These are phyloP conservation scores for Apodemia zela DNA, from an alignment of 2,888 invertebrate species.

Conservation along the genomic window DNA sequence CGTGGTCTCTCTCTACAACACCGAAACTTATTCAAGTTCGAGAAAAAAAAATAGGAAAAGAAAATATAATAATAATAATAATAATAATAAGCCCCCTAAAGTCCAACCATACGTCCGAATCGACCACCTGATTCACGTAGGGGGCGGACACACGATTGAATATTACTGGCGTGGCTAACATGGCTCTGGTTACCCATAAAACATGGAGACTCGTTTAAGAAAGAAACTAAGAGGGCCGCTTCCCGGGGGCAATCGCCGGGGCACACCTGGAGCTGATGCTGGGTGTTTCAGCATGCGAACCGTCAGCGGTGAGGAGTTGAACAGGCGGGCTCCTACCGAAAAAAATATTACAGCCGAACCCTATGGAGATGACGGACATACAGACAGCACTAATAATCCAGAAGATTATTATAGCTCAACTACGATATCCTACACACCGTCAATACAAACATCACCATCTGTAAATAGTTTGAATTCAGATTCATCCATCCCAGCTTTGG, in stretches of 20 bases:
- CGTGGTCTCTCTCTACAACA: no score
- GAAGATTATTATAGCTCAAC: neutral
- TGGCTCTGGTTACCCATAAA: conserved; percentile 20
- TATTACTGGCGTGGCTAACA: conserved; percentile 24
- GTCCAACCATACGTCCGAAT: conserved; percentile 22
- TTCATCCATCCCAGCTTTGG: neutral
- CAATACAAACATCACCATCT: neutral
- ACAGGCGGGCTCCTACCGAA: conserved; percentile 21
- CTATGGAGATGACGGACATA: neutral
- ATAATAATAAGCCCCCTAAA: conserved; percentile 23
- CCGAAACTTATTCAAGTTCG: no score
- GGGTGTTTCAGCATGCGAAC: conserved; percentile 24
- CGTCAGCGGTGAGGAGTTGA: conserved; percentile 24
- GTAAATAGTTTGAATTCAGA: neutral
- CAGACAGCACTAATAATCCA: neutral
- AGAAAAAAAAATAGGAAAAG: no score
- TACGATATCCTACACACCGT: neutral
- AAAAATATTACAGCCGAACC: conserved; percentile 17
- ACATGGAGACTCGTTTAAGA: conserved; percentile 15
- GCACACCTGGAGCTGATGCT: conserved; percentile 22
- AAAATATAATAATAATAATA: conserved; percentile 21
- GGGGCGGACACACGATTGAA: conserved; percentile 24
- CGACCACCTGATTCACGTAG: conserved; percentile 24
- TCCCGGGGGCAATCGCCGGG: conserved; percentile 20
- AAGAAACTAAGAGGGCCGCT: conserved; percentile 15